Conservation (phyloP, 2,888 invertebrate genomes). For the Petrophora chlorosata region DNA sequence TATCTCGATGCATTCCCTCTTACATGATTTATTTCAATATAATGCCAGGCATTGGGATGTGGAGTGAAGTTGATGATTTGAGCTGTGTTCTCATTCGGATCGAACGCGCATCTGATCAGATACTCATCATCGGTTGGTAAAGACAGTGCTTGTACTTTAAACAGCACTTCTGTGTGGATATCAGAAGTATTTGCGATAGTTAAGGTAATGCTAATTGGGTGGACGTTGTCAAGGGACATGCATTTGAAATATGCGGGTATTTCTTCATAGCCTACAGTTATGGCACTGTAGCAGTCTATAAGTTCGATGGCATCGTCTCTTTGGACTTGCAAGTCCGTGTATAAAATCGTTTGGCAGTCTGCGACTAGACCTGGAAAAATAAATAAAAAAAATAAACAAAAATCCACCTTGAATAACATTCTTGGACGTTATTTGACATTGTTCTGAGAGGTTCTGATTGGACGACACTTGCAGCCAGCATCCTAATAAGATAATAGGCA, state of each 20-base stretch:
- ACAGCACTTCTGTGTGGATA: conserved; percentile 46
- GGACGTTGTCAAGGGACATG: conserved; percentile 63
- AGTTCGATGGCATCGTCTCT: conserved; percentile 63
- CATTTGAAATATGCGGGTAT: conserved; percentile 77
- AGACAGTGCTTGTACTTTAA: conserved; percentile 80
- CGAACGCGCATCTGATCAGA: conserved; percentile 74
- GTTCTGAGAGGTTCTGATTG: no score
- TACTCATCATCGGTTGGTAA: conserved; percentile 79
- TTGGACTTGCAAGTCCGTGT: conserved; percentile 86
- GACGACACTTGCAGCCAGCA: no score
- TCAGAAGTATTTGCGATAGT: conserved; percentile 64
- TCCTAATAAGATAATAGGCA: no score
- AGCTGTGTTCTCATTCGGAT: conserved; percentile 65
- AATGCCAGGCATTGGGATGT: conserved; percentile 85
- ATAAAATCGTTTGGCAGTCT: conserved; percentile 85
- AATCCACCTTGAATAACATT: not conserved
- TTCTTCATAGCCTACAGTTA: conserved; percentile 51
- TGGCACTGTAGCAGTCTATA: conserved; percentile 61
- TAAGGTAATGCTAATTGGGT: conserved; percentile 65
- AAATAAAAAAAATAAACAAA: conserved; percentile 21
- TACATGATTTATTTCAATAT: conserved; percentile 62
- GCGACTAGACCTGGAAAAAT: conserved; percentile 87
- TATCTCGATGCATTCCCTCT: conserved; percentile 52
- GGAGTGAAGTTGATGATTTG: conserved; percentile 78
- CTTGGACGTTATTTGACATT: no score